Evolutionary conservation across 2,113 vertebrate genomes (phyloP).

Genomic region (Thymallus thymallus): DNA sequence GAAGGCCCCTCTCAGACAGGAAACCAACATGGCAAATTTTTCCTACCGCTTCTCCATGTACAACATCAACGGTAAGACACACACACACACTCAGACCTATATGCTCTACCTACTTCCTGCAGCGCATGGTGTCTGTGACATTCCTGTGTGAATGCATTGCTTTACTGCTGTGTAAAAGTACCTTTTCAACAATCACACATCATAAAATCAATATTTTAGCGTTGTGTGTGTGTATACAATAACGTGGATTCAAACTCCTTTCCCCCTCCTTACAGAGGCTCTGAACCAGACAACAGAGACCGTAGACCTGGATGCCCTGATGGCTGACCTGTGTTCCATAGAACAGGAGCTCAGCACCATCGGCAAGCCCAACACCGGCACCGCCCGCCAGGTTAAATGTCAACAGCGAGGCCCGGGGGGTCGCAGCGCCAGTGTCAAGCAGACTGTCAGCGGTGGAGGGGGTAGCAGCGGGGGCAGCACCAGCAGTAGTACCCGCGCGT

Average conservation of each 20-base stretch:
- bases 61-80: constrained; percentile 91
- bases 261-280: constrained; percentile 80
- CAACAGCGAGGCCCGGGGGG: constrained; percentile 74
- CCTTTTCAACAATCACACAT: no score
- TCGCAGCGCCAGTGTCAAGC: constrained; percentile 78
- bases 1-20: constrained; percentile 92
- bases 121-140: no score
- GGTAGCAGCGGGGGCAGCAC: constrained; percentile 79
- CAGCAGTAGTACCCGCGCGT: constrained; percentile 81
- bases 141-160: not conserved
- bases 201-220: no score
- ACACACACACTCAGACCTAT: not conserved
- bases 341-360: constrained; percentile 95
- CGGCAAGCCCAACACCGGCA: constrained; percentile 80
- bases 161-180: no score
- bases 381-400: constrained; percentile 75
- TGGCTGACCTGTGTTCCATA: constrained; percentile 98
- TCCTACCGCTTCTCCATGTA: constrained; percentile 99
- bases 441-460: constrained; percentile 62
- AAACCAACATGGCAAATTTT: constrained; percentile 98
- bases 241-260: not conserved
- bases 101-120: no score
- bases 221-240: not conserved
- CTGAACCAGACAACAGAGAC: constrained; percentile 94
- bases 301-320: constrained; percentile 95